Conservation (phyloP, 2,888 invertebrate genomes). For the Dioctria linearis region DNA sequence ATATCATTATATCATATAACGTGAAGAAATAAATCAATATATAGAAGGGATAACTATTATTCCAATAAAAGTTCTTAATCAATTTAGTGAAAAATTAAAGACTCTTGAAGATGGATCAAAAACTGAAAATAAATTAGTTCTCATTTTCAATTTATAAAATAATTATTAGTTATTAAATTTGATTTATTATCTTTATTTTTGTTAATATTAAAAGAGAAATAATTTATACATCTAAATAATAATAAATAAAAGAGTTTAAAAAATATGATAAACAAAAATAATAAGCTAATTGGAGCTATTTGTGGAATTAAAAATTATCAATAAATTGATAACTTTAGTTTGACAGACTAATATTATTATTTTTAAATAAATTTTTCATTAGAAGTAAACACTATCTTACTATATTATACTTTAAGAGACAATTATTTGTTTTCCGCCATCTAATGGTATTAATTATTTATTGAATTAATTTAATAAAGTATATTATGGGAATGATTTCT, state of each 20-base stretch:
- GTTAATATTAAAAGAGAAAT: slow-evolving; percentile 71
- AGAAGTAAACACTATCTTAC: slow-evolving; percentile 77
- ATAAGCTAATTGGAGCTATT: slow-evolving; percentile 77
- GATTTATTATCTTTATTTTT: slow-evolving; percentile 60
- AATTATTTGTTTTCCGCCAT: slow-evolving; percentile 80
- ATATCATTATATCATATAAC: slow-evolving; percentile 73
- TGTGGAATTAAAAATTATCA: slow-evolving; percentile 80
- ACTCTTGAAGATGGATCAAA: slow-evolving; percentile 77
- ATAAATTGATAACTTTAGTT: slow-evolving; percentile 75
- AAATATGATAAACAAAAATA: slow-evolving; percentile 70
- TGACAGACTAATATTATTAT: slow-evolving; percentile 78
- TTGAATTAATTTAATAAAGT: slow-evolving; percentile 75
- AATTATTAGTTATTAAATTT: slow-evolving; percentile 65
- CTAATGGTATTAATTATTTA: slow-evolving; percentile 73
- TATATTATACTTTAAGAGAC: slow-evolving; percentile 80
- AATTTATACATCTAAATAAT: slow-evolving; percentile 74
- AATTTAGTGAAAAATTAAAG: slow-evolving; percentile 74
- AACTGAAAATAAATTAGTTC: slow-evolving; percentile 79
- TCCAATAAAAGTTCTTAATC: slow-evolving; percentile 74
- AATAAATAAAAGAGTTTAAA: slow-evolving; percentile 71
- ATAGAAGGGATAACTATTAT: slow-evolving; percentile 73
- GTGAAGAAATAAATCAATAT: slow-evolving; percentile 75
- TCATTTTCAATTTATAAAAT: too few species aligned
- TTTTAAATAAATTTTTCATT: slow-evolving; percentile 74
- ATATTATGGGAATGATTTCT: slow-evolving; percentile 74